Conservation (phyloP, 2,797 vertebrate species). For the Ciconia nigra region DNA sequence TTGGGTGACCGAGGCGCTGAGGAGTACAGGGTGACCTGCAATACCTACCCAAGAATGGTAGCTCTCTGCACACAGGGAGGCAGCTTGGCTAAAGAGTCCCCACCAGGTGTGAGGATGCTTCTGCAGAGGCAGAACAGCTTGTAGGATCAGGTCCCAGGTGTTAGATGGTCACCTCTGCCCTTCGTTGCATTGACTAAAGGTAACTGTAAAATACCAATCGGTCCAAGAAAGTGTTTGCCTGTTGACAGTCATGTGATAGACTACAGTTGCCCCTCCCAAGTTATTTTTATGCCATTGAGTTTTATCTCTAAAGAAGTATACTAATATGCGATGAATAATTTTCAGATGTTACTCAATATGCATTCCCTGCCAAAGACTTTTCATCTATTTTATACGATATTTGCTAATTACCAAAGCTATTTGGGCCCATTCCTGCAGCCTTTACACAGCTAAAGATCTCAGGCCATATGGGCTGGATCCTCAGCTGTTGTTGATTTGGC, state of each 20-base stretch:
- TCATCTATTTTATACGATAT: constrained; percentile 44
- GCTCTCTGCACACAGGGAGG: not conserved
- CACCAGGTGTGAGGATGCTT: not conserved
- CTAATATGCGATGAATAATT: constrained; percentile 26
- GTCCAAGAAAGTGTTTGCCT: not conserved
- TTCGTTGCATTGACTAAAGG: not conserved
- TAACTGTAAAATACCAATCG: not conserved
- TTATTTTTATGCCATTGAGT: not conserved
- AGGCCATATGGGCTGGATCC: constrained; percentile 60
- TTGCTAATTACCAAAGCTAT: constrained; percentile 64
- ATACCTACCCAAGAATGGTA: not conserved
- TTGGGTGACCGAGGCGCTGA: not conserved
- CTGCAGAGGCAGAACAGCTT: not conserved
- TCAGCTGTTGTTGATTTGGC: constrained; percentile 64
- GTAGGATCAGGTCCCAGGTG: not conserved
- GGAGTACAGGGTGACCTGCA: not conserved
- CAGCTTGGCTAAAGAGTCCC: not conserved
- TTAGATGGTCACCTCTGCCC: not conserved
- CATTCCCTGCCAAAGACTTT: constrained; percentile 37
- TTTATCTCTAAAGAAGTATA: constrained; percentile 12
- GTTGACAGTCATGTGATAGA: not conserved
- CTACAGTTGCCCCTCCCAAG: not conserved
- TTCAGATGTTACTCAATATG: not conserved
- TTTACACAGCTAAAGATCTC: constrained; percentile 52
- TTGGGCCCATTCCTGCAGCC: constrained; percentile 56